Base-by-base conservation (phyloP, 2,888 invertebrate species). In the Dryobotodes eremita region DNA sequence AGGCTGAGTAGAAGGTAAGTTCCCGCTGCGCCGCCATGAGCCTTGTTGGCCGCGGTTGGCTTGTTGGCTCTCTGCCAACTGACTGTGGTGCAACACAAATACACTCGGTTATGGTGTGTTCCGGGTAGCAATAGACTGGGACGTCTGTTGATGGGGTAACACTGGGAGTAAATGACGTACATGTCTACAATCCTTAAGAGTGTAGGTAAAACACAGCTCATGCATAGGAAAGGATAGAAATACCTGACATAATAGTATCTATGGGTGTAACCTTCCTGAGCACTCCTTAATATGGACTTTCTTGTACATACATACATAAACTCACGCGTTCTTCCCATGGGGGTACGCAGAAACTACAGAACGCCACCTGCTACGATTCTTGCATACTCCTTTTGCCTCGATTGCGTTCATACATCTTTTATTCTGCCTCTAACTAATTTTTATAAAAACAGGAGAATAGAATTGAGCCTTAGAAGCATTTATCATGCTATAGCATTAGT, bases 61-160 rank as follows among this genome's bases (percentile, higher is more conserved):
- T 70, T 11, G n/a, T 72, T 83, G 82, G 82, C 84, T 13, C 50
- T 1, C 2, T 11, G 86, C 83, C 84, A 78, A 66, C 26, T 53
- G 42, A 70, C 66, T 13, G 62, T 57, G 42, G 48, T 42, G 31
- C 42, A 26, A 72, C 80, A 53, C 71, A 55, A 59, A 74, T 64
- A 75, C 31, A 65, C 80, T 26, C 59, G 66, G 53, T 65, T 55
- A 50, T 17, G 53, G 23, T 62, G 26, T 75, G 64, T 70, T 65
- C 69, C 65, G 77, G 68, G 50, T 48, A 11, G 77, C 57, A 57
- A 53, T 46, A 17, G 15, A 23, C 46, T 17, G 26, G n/a, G 31
- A 50, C 57, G 68, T 66, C 59, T 81, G 81, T 55, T 48, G 10
- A 48, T 53, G 31, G 15, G 6, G 20, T 64, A 50, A 4, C 8